Conservation (phyloP, 2,797 vertebrate genomes). For the Gadopsis marmoratus region DNA sequence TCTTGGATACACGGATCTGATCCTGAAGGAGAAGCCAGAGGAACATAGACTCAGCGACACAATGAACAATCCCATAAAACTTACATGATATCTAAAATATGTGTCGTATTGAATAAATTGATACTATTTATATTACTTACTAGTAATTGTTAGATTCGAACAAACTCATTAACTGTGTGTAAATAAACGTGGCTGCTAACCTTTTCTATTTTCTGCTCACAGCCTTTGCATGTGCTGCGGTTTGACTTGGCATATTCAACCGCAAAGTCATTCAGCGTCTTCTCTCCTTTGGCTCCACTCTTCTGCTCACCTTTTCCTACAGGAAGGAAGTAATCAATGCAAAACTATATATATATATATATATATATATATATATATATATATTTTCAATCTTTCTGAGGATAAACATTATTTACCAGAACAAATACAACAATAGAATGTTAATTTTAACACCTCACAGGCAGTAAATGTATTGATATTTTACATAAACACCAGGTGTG, state of each 20-base stretch:
- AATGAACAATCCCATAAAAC: neutral
- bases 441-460: neutral
- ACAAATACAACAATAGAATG: neutral
- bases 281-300: conserved; percentile 87
- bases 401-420: neutral
- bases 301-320: conserved; percentile 89
- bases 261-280: conserved; percentile 92
- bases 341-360: neutral
- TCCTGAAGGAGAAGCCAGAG: conserved; percentile 81
- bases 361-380: too few relatives aligned
- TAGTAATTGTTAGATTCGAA: neutral
- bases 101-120: neutral
- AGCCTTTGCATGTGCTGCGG: conserved; percentile 97
- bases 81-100: neutral
- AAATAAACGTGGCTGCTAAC: conserved; percentile 71
- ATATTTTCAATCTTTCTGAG: neutral
- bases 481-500: neutral
- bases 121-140: neutral
- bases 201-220: conserved; percentile 97
- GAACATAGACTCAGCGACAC: neutral
- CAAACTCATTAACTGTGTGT: neutral
- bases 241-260: conserved; percentile 98
- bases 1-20: conserved; percentile 96
- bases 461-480: neutral
- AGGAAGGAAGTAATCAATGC: neutral